phyloP scores from a whole-genome alignment of 2,113 vertebrate species.

The Alouatta palliata region DNA sequence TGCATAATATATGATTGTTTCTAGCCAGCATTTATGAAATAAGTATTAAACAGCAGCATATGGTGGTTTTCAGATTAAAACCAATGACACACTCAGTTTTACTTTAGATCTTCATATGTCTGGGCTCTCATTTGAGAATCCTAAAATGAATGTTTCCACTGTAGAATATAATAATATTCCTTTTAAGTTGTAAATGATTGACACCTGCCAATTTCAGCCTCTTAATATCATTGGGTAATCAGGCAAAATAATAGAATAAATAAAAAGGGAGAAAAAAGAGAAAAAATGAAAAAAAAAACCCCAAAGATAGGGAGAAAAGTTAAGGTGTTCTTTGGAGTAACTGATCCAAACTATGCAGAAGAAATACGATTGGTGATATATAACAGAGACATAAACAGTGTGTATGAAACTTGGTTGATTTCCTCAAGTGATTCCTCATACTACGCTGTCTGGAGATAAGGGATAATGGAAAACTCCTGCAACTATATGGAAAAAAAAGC shows the following conservation, averaged over 20 bases:
- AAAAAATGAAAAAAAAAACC: not conserved
- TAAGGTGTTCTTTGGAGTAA: not conserved
- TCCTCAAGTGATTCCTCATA: not conserved
- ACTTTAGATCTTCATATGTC: not conserved
- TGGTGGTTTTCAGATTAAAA: not conserved
- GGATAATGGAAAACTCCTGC: not conserved
- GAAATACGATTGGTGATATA: not conserved
- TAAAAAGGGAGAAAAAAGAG: not conserved
- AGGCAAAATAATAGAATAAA: not conserved
- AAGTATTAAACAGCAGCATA: not conserved
- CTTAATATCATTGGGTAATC: not conserved
- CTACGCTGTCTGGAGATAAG: not conserved
- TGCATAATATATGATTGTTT: not conserved
- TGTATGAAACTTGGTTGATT: not conserved
- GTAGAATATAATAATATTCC: not conserved
- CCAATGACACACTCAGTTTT: slow-evolving; percentile 9
- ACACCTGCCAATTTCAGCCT: not conserved
- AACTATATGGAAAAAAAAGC: not conserved
- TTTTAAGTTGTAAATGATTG: slow-evolving; percentile 18
- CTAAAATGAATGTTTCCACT: slow-evolving; percentile 12
- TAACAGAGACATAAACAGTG: not conserved
- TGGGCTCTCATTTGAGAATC: not conserved
- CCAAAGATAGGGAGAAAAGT: not conserved
- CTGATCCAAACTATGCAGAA: not conserved
- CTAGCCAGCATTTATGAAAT: not conserved